phyloP scores from a whole-genome alignment of 1,140 invertebrate genomes.

The Octopus sinensis region DNA sequence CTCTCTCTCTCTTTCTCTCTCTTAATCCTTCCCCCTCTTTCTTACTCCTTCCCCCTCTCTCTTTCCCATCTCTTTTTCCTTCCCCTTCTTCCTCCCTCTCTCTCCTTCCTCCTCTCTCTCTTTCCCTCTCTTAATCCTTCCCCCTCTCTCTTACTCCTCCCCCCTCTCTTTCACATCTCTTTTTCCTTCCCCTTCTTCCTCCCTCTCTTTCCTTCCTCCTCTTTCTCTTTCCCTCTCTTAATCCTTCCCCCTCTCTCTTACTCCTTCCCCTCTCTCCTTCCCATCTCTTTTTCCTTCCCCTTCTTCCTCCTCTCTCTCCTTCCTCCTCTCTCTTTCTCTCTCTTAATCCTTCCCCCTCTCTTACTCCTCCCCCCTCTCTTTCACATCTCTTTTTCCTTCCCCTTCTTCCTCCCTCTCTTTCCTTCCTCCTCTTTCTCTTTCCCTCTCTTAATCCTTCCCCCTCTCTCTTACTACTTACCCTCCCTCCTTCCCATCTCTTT shows the following conservation, averaged over 20 bases:
- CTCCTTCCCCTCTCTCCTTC: background rate
- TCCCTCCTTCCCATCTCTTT: background rate
- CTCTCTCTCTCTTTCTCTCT: background rate
- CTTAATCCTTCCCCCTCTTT: background rate
- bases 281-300: background rate
- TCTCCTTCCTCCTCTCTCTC: background rate
- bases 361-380: no score
- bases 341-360: background rate
- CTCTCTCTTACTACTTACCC: background rate
- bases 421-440: background rate
- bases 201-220: background rate
- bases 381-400: background rate
- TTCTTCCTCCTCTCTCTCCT: background rate
- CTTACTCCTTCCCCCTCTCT: background rate
- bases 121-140: background rate
- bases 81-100: background rate
- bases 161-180: background rate
- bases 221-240: background rate
- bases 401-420: background rate
- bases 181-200: background rate
- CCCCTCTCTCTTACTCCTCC: no score
- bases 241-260: background rate
- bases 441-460: background rate
- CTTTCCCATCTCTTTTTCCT: background rate
- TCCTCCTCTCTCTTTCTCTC: background rate